Percentiles rank a stretch among this genome's conserved stretches.
phyloP scores from a whole-genome alignment of 2,113 vertebrate species.

The Narcine bancroftii region DNA sequence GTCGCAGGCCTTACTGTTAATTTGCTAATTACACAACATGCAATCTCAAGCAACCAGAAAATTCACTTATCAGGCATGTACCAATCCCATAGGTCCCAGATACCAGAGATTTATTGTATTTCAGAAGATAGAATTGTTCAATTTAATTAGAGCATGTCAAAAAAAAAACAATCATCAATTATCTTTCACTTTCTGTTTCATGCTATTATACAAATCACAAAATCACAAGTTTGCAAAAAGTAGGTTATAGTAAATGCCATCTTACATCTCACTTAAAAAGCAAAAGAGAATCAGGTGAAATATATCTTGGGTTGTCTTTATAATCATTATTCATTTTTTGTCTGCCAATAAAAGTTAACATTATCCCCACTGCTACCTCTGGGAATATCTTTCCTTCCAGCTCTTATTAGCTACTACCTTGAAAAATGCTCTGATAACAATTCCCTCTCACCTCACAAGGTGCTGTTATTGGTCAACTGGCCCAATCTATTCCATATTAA shows the following conservation, averaged over 20 bases:
- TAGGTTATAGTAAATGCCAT: background rate
- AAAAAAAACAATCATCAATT: background rate
- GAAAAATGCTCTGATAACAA: background rate
- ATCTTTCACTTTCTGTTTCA: background rate
- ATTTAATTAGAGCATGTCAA: background rate
- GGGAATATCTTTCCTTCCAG: background rate
- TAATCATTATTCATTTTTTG: background rate
- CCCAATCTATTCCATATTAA: background rate
- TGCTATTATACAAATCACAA: background rate
- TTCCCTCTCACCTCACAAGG: background rate
- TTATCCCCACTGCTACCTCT: background rate
- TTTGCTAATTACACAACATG: too few relatives aligned
- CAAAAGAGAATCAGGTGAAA: background rate
- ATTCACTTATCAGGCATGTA: too few relatives aligned
- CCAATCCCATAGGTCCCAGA: too few relatives aligned
- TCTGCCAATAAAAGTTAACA: background rate
- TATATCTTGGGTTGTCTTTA: too few relatives aligned
- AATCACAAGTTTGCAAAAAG: background rate
- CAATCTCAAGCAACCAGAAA: too few relatives aligned
- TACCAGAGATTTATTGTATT: too few relatives aligned
- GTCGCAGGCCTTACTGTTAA: too few relatives aligned
- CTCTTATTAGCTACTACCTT: background rate
- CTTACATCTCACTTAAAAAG: background rate
- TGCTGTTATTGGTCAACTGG: background rate
- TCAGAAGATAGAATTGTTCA: background rate